These are phyloP conservation scores for Zaprionus capensis DNA, from an alignment of 1,140 invertebrate genomes.

Conservation along the genomic window DNA sequence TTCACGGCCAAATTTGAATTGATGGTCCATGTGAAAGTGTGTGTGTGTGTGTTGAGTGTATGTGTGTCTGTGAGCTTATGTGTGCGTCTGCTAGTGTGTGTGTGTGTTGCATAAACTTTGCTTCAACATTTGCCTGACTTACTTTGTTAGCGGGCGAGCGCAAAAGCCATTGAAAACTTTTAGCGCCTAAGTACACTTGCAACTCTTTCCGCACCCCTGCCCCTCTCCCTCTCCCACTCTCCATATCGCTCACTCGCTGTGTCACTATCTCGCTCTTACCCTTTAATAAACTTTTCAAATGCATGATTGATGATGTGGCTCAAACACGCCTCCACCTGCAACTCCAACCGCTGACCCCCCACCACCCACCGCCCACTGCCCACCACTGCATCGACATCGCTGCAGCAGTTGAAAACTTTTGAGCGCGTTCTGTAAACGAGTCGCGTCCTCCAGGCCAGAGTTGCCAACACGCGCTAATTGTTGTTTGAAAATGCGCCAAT, in stretches of 20 bases:
- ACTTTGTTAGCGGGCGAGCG: constrained; percentile 43
- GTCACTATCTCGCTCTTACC: constrained; percentile 3
- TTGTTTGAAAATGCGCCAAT: constrained; percentile 74
- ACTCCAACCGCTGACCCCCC: neutral
- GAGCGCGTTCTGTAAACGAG: constrained; percentile 67
- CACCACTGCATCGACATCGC: neutral
- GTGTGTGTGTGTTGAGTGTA: neutral
- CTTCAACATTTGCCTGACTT: constrained; percentile 46
- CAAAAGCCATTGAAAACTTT: constrained; percentile 78
- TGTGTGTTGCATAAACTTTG: constrained; percentile 47
- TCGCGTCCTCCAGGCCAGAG: constrained; percentile 53
- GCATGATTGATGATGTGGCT: constrained; percentile 79
- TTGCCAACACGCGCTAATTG: constrained; percentile 68
- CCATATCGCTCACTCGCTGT: neutral
- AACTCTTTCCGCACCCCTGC: neutral
- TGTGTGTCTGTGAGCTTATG: constrained; percentile 8
- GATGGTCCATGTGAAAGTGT: constrained; percentile 14
- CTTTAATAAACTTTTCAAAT: constrained; percentile 81
- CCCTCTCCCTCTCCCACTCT: neutral
- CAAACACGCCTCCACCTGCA: constrained; percentile 3
- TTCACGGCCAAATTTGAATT: constrained; percentile 56
- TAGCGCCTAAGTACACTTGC: constrained; percentile 73
- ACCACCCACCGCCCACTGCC: neutral
- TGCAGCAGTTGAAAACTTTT: constrained; percentile 54
- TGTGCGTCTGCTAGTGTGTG: constrained; percentile 12